Evolutionary conservation across 2,888 invertebrate genomes (phyloP).

Genomic region (Oscheius onirici): DNA sequence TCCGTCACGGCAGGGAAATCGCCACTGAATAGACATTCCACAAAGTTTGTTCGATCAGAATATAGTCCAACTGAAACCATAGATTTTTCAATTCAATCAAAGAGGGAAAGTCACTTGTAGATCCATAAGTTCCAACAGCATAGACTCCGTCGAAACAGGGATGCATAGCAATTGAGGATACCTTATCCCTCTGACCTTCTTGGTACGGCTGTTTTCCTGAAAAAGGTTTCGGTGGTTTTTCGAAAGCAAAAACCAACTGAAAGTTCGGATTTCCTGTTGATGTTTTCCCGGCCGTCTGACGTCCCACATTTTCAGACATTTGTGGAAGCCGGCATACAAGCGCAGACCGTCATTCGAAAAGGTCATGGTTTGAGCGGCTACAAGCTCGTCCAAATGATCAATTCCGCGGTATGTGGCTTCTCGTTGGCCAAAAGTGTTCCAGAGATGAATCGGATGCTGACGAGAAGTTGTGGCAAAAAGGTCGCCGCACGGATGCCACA

Average conservation of each 20-base stretch:
- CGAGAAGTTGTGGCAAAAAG: conserved; percentile 33
- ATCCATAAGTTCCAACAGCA: conserved; percentile 35
- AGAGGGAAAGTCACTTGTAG: conserved; percentile 28
- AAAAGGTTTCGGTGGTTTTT: background rate
- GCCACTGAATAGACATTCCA: conserved; percentile 33
- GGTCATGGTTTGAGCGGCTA: conserved; percentile 35
- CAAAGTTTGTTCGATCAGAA: conserved; percentile 33
- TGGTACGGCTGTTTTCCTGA: conserved; percentile 25
- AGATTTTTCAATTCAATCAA: background rate
- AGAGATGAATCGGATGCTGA: conserved; percentile 38
- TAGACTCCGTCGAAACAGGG: conserved; percentile 37
- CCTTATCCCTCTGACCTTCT: conserved; percentile 31
- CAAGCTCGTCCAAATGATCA: conserved; percentile 41
- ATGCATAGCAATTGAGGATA: conserved; percentile 34
- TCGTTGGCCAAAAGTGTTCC: conserved; percentile 20
- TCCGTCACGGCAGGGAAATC: conserved; percentile 30
- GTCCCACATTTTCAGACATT: conserved; percentile 34
- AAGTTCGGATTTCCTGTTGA: conserved; percentile 34
- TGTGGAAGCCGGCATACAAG: conserved; percentile 37
- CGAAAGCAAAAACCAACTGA: conserved; percentile 21
- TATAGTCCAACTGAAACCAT: conserved; percentile 30
- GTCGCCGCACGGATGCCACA: conserved; percentile 34
- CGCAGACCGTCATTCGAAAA: conserved; percentile 33
- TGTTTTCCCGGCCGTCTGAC: conserved; percentile 38
- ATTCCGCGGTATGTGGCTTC: conserved; percentile 39